Percentiles rank a stretch among this genome's conserved stretches.
Conservation (phyloP, 2,797 vertebrate genomes). For the Chiloscyllium punctatum region DNA sequence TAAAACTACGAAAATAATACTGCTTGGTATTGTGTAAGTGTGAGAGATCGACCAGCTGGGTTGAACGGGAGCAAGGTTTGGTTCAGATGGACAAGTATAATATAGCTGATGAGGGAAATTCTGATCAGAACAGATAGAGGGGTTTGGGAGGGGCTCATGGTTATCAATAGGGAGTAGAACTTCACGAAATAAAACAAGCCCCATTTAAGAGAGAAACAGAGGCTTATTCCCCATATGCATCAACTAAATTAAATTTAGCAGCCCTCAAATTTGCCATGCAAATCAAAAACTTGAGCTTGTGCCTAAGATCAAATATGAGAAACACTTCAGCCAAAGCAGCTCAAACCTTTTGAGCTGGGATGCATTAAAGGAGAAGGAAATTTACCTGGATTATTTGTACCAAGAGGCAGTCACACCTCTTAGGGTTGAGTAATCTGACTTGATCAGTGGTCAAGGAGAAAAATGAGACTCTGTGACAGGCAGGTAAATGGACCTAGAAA, state of each 20-base stretch:
- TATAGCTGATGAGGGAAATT: neutral
- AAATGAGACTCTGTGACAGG: too few species aligned
- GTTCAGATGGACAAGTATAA: neutral
- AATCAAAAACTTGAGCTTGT: too few species aligned
- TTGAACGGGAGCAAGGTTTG: neutral
- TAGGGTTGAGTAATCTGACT: too few species aligned
- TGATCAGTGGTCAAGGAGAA: too few species aligned
- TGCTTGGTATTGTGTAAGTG: neutral
- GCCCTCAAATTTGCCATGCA: neutral
- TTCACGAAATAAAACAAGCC: neutral
- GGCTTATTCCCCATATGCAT: neutral
- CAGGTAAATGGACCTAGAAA: too few species aligned
- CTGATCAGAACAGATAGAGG: too few species aligned
- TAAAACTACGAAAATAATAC: too few species aligned
- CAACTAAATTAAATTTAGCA: neutral
- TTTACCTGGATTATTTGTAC: too few species aligned
- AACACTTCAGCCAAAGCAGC: too few species aligned
- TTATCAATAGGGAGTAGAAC: neutral
- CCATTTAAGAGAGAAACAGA: neutral
- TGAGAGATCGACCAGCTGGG: neutral
- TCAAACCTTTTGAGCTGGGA: too few species aligned
- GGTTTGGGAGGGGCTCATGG: neutral
- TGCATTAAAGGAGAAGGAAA: too few species aligned
- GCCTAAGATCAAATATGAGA: neutral
- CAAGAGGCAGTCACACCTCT: too few species aligned